Conservation (phyloP, 2,113 vertebrate genomes). For the Ammospiza caudacuta region DNA sequence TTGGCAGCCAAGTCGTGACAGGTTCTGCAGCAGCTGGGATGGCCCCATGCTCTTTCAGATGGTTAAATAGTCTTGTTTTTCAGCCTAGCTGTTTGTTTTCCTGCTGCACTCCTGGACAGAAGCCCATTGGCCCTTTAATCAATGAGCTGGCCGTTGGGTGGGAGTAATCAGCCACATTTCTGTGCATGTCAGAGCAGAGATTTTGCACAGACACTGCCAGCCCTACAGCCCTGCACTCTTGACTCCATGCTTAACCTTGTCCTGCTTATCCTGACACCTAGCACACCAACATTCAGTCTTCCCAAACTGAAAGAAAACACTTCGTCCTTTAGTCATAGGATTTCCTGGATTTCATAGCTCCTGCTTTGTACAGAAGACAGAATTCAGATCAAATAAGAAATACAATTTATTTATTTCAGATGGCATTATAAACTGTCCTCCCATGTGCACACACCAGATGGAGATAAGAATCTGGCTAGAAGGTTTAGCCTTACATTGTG, state of each 20-base stretch:
- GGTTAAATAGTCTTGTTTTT: conserved; percentile 68
- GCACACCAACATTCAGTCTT: not conserved
- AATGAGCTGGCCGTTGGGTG: conserved; percentile 26
- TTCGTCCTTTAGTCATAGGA: not conserved
- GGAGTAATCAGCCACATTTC: conserved; percentile 29
- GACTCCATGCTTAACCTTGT: not conserved
- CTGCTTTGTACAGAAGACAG: not conserved
- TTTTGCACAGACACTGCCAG: not conserved
- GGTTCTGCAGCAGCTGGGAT: conserved; percentile 70
- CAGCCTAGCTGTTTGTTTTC: conserved; percentile 46
- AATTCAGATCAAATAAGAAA: conserved; percentile 13
- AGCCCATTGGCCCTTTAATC: conserved; percentile 60
- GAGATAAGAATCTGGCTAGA: conserved; percentile 40
- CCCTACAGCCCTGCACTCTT: not conserved
- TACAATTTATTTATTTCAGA: conserved; percentile 48
- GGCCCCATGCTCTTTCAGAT: conserved; percentile 60
- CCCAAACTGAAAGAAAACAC: not conserved
- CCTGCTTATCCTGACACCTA: not conserved
- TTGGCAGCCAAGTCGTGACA: conserved; percentile 71
- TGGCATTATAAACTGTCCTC: conserved; percentile 21
- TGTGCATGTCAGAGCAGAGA: conserved; percentile 27
- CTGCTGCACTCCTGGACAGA: conserved; percentile 41
- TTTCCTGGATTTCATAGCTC: not conserved
- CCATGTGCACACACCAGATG: not conserved
- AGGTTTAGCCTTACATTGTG: not conserved